phyloP scores from a whole-genome alignment of 2,888 invertebrate genomes.

The Drosophila kambysellisi region DNA sequence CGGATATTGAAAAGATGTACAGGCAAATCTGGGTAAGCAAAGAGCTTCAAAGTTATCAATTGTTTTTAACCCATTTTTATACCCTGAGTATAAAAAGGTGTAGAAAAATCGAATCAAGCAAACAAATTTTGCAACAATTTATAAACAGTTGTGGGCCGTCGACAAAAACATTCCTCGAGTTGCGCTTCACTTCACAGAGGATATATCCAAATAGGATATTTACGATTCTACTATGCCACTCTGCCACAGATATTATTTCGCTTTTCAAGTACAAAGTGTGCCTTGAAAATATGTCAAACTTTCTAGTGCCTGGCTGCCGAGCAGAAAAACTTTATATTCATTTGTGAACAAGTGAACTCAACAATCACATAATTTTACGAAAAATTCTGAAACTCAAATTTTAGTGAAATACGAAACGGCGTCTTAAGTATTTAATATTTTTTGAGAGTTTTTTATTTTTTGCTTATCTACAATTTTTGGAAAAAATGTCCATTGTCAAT shows the following conservation, averaged over 20 bases:
- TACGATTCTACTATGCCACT: background rate
- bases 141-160: background rate
- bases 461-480: too few relatives aligned
- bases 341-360: background rate
- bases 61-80: too few relatives aligned
- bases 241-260: background rate
- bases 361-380: background rate
- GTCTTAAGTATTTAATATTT: background rate
- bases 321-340: background rate
- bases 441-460: background rate
- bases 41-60: too few relatives aligned
- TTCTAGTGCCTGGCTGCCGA: background rate
- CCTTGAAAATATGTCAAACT: background rate
- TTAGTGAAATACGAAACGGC: background rate
- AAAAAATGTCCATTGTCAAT: too few relatives aligned
- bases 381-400: background rate
- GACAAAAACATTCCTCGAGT: background rate
- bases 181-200: background rate
- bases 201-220: background rate
- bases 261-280: background rate
- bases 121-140: slow-evolving; percentile 28
- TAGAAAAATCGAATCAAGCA: slow-evolving; percentile 21
- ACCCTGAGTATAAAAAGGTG: slow-evolving; percentile 40
- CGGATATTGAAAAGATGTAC: too few relatives aligned
- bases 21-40: too few relatives aligned